A percentile compares a stretch with the other conserved stretches of the same genome.
phyloP scores from a whole-genome alignment of 2,888 invertebrate species.

The Parapristionchus giblindavisi region DNA sequence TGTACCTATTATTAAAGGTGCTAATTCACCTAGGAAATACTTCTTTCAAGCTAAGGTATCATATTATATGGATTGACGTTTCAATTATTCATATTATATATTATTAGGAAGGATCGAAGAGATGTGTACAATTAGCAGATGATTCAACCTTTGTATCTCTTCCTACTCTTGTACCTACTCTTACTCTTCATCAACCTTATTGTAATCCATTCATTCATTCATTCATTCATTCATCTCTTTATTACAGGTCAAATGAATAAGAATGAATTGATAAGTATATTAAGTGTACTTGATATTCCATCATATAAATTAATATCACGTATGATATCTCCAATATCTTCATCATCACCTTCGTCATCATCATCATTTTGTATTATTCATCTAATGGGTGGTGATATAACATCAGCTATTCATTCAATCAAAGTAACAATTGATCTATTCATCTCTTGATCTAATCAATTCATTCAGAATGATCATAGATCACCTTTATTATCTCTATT shows the following conservation, averaged over 20 bases:
- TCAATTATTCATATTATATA: too few species aligned
- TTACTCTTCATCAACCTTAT: conserved; percentile 31
- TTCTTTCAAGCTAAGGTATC: conserved; percentile 50
- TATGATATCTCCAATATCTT: not conserved
- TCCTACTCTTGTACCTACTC: conserved; percentile 40
- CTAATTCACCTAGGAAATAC: conserved; percentile 42
- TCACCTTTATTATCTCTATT: conserved; percentile 47
- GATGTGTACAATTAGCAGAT: conserved; percentile 44
- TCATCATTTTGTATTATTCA: conserved; percentile 44
- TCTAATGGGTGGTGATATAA: conserved; percentile 51
- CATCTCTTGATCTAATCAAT: too few species aligned
- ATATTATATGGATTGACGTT: not conserved
- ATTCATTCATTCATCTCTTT: not conserved
- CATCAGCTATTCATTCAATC: too few species aligned
- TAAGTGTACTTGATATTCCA: too few species aligned
- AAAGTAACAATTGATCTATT: too few species aligned
- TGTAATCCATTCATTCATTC: not conserved
- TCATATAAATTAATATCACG: too few species aligned
- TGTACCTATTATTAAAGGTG: not conserved
- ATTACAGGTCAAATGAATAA: too few species aligned
- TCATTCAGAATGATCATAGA: too few species aligned
- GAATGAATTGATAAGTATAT: too few species aligned
- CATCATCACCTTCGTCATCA: conserved; percentile 10
- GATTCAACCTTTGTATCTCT: conserved; percentile 43
- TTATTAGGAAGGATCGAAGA: conserved; percentile 42